Percentiles rank a stretch among this genome's conserved stretches.
Evolutionary conservation across 2,113 vertebrate genomes (phyloP).

Genomic region (Cathartes aura): DNA sequence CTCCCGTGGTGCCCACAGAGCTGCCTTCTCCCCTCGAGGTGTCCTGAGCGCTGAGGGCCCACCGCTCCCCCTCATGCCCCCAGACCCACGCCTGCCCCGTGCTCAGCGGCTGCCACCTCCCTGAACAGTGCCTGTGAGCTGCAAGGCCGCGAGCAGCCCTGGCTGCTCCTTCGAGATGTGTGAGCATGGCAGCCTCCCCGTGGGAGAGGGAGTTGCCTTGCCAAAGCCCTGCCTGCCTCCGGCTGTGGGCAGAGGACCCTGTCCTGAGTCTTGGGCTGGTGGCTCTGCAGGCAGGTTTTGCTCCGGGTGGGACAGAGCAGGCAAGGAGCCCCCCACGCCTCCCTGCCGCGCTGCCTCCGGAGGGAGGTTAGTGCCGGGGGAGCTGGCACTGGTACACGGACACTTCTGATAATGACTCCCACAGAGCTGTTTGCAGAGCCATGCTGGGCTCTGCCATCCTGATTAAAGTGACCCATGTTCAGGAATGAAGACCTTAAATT

Average conservation of each 20-base stretch:
- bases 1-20: fast-evolving
- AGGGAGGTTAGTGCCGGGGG: not conserved
- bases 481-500: not conserved
- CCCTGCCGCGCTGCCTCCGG: not conserved
- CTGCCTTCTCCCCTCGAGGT: not conserved
- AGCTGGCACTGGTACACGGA: not conserved
- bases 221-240: not conserved
- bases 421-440: not conserved
- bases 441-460: not conserved
- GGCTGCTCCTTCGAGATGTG: fast-evolving
- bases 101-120: not conserved
- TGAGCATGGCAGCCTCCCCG: not conserved
- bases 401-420: not conserved
- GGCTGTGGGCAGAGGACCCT: not conserved
- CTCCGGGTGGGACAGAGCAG: not conserved
- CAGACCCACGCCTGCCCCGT: fast-evolving
- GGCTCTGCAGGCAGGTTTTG: not conserved
- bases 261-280: not conserved
- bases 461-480: not conserved
- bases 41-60: not conserved
- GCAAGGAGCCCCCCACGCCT: not conserved
- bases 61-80: not conserved
- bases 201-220: not conserved
- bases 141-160: fast-evolving
- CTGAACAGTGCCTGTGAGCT: not conserved